A percentile compares a stretch with the other conserved stretches of the same genome.
These are phyloP conservation scores for Crax fasciolata DNA, from an alignment of 2,797 vertebrate genomes.

Conservation along the genomic window DNA sequence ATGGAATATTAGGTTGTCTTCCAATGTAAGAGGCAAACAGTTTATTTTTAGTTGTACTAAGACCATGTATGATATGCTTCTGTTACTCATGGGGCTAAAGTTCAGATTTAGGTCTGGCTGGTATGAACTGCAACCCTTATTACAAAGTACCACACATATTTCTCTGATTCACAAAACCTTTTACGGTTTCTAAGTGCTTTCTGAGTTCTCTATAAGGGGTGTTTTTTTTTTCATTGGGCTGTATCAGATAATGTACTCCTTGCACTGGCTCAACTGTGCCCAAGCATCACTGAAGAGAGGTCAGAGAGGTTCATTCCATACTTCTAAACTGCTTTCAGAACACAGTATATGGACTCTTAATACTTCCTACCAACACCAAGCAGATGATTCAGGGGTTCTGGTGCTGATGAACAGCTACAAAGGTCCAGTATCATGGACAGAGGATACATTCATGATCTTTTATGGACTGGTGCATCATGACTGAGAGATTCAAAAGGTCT, in stretches of 20 bases:
- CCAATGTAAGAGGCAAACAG: neutral
- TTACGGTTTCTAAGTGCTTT: neutral
- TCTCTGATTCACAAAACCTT: neutral
- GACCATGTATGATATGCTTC: neutral
- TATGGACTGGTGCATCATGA: neutral
- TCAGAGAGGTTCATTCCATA: neutral
- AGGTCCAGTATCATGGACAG: neutral
- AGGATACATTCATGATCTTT: neutral
- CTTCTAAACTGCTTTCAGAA: neutral
- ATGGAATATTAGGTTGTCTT: neutral
- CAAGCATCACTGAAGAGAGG: neutral
- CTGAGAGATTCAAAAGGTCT: neutral
- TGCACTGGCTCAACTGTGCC: neutral
- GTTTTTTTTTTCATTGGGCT: fast-evolving
- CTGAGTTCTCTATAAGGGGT: neutral
- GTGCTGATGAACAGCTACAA: neutral
- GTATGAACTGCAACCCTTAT: neutral
- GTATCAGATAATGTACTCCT: neutral
- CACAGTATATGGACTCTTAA: fast-evolving
- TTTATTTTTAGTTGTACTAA: neutral
- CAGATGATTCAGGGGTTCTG: neutral
- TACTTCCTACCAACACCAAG: neutral
- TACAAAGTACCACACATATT: neutral
- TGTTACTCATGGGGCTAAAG: neutral
- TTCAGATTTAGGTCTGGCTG: neutral